Evolutionary conservation across 2,888 invertebrate species (phyloP).

Genomic region (Plebejus anna): DNA sequence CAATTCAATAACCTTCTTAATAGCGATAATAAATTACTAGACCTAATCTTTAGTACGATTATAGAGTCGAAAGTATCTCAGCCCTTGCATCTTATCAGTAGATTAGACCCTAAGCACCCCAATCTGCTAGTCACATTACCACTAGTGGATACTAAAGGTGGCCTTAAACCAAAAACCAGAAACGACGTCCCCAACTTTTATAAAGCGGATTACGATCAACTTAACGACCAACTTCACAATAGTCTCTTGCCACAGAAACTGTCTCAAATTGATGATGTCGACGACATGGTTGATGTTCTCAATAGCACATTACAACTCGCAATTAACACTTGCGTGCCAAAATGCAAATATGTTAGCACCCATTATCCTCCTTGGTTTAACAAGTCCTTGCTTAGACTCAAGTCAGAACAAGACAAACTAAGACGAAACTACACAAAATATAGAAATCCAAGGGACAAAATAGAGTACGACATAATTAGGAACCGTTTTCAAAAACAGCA

Average conservation of each 20-base stretch:
- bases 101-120: not conserved
- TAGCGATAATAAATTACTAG: constrained; percentile 27
- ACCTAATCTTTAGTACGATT: constrained; percentile 30
- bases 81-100: not conserved
- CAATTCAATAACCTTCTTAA: constrained; percentile 31
- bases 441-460: constrained; percentile 30
- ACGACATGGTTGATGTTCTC: too few species aligned
- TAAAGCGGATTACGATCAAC: too few species aligned
- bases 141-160: too few species aligned
- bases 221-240: too few species aligned
- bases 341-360: too few species aligned
- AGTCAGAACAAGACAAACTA: constrained; percentile 30
- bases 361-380: not conserved
- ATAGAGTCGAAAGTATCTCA: not conserved
- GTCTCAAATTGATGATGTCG: too few species aligned
- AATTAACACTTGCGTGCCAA: too few species aligned
- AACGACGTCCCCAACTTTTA: too few species aligned
- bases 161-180: too few species aligned
- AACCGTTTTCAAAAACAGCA: constrained; percentile 24
- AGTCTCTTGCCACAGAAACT: too few species aligned
- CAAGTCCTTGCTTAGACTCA: not conserved
- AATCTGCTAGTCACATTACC: too few species aligned
- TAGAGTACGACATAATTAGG: constrained; percentile 32
- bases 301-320: too few species aligned
- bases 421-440: constrained; percentile 10